phyloP scores from a whole-genome alignment of 2,797 vertebrate genomes.

The Buceros bicornis region DNA sequence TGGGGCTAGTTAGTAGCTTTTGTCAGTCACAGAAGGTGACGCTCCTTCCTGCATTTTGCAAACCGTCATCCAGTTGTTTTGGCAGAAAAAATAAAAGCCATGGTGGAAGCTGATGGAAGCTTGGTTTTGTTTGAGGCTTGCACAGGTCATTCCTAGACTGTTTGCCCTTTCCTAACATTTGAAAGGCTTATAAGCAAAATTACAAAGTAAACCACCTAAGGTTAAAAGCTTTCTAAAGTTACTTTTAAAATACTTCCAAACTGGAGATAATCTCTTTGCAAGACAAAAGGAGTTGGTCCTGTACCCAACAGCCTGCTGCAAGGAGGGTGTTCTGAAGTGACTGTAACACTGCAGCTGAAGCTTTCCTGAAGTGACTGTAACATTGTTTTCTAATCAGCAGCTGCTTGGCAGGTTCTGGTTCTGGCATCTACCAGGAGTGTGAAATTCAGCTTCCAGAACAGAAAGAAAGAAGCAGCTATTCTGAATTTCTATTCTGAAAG shows the following conservation, averaged over 20 bases:
- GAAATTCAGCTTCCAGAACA: not conserved
- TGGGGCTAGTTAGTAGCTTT: not conserved
- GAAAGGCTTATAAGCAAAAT: not conserved
- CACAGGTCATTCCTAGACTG: not conserved
- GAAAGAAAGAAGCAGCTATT: not conserved
- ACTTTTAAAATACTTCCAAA: not conserved
- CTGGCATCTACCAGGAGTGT: not conserved
- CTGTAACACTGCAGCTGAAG: not conserved
- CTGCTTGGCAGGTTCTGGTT: not conserved
- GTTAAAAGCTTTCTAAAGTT: not conserved
- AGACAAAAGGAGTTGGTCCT: not conserved
- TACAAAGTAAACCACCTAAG: not conserved
- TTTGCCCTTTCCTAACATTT: not conserved
- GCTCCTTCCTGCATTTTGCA: not conserved
- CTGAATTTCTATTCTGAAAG: too few relatives aligned
- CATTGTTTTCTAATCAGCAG: not conserved
- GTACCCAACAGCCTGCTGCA: not conserved
- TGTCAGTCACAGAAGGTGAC: not conserved
- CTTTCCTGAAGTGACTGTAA: not conserved
- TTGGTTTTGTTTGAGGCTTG: not conserved
- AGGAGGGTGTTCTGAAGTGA: not conserved
- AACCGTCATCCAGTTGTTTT: not conserved
- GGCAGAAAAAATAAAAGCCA: not conserved
- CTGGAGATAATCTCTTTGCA: not conserved
- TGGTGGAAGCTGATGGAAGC: not conserved